Evolutionary conservation across 53 echinoderm and acorn worm species (phyloP).

Genomic region (Mesocentrotus franciscanus): DNA sequence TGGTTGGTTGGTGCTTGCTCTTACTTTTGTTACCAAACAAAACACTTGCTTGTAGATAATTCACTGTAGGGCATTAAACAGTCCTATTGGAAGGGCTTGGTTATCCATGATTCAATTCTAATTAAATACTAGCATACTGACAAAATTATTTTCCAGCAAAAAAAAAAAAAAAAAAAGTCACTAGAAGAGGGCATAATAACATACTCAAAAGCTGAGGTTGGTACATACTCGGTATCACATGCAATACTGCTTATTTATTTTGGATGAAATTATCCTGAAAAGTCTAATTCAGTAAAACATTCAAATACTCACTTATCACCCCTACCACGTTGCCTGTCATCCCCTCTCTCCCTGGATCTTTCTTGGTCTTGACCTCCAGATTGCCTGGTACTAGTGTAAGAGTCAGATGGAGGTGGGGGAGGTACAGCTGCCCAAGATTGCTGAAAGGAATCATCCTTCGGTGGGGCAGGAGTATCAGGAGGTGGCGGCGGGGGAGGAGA

Average conservation of each 20-base stretch:
- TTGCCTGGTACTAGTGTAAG: constrained; percentile 2
- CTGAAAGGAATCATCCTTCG: constrained; percentile 1
- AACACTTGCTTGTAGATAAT: too few relatives aligned
- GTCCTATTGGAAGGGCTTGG: too few relatives aligned
- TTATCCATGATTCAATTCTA: too few relatives aligned
- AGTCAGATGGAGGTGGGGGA: constrained; percentile 44
- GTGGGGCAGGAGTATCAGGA: background rate
- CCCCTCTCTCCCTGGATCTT: background rate
- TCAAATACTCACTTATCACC: constrained; percentile 20
- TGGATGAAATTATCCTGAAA: background rate
- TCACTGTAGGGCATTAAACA: too few relatives aligned
- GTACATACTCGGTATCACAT: background rate
- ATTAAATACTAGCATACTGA: too few relatives aligned
- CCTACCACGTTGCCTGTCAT: constrained; percentile 17
- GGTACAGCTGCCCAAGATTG: constrained; percentile 13
- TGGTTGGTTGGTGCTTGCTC: background rate
- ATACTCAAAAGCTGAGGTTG: background rate
- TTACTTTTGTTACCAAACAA: too few relatives aligned
- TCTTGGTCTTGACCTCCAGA: background rate
- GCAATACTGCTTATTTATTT: background rate
- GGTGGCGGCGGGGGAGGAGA: constrained; percentile 35
- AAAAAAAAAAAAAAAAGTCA: too few relatives aligned
- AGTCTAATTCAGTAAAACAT: background rate
- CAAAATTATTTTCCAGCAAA: too few relatives aligned
- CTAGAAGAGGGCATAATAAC: background rate